phyloP scores from a whole-genome alignment of 1,140 invertebrate species.

The Neodiprion lecontei region DNA sequence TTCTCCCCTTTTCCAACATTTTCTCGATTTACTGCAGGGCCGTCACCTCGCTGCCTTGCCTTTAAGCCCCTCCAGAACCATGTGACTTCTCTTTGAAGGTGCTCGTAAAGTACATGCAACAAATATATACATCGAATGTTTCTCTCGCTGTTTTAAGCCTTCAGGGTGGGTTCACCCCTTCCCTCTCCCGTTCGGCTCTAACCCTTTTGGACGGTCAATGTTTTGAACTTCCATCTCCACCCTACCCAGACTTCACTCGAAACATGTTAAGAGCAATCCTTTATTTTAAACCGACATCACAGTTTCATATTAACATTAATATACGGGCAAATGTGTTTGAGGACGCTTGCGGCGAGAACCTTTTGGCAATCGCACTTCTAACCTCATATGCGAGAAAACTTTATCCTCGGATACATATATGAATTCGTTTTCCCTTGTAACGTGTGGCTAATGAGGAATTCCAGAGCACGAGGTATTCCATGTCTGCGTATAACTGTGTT shows the following conservation, averaged over 20 bases:
- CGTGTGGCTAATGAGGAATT: no score
- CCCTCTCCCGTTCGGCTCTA: neutral
- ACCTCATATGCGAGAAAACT: neutral
- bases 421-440: neutral
- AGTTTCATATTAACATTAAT: slow-evolving; percentile 1
- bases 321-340: neutral
- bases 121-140: neutral
- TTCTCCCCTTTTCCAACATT: neutral
- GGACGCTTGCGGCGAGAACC: neutral
- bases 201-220: slow-evolving; percentile 3
- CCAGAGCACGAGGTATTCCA: neutral
- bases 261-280: neutral
- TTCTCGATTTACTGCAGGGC: neutral
- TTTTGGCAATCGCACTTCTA: neutral
- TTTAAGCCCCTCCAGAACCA: neutral
- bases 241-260: neutral
- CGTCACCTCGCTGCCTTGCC: no score
- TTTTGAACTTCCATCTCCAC: neutral
- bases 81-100: slow-evolving; percentile 3
- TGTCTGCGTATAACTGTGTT: neutral
- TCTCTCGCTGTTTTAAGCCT: slow-evolving; percentile 2
- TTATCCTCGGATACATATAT: neutral
- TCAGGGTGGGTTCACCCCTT: neutral
- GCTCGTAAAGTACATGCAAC: neutral
- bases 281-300: neutral